phyloP scores from a whole-genome alignment of 2,113 vertebrate species.

The Hystrix cristata region DNA sequence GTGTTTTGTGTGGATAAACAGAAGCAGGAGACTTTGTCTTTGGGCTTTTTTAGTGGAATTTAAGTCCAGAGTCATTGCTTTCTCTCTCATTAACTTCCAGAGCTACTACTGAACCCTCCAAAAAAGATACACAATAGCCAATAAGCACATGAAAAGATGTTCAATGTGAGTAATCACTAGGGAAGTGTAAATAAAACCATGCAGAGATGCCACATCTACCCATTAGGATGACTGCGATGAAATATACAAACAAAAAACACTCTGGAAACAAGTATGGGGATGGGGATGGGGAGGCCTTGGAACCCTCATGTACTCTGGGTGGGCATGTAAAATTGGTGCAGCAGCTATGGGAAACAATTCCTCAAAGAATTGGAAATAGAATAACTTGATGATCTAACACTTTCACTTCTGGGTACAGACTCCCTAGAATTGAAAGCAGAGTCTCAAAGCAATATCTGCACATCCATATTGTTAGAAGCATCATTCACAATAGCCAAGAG shows the following conservation, averaged over 20 bases:
- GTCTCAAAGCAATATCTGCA: not conserved
- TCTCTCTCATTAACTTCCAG: not conserved
- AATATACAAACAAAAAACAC: not conserved
- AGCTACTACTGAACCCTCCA: not conserved
- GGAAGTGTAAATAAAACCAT: not conserved
- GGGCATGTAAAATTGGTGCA: not conserved
- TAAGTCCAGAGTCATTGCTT: not conserved
- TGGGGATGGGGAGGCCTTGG: not conserved
- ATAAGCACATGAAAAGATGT: not conserved
- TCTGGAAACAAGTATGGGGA: no score
- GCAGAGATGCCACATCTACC: rapidly evolving
- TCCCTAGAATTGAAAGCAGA: not conserved
- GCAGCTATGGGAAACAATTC: not conserved
- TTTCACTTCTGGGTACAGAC: not conserved
- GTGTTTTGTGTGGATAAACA: not conserved
- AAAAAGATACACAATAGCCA: not conserved
- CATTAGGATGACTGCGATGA: not conserved
- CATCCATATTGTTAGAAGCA: rapidly evolving
- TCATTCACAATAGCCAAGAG: not conserved
- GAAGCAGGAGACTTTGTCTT: not conserved
- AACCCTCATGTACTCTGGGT: not conserved
- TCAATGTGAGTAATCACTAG: not conserved
- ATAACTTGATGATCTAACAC: no score
- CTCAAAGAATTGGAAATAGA: not conserved
- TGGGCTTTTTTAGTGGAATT: not conserved